Conservation (phyloP, 1,140 invertebrate genomes). For the Drosophila pruinosa region DNA sequence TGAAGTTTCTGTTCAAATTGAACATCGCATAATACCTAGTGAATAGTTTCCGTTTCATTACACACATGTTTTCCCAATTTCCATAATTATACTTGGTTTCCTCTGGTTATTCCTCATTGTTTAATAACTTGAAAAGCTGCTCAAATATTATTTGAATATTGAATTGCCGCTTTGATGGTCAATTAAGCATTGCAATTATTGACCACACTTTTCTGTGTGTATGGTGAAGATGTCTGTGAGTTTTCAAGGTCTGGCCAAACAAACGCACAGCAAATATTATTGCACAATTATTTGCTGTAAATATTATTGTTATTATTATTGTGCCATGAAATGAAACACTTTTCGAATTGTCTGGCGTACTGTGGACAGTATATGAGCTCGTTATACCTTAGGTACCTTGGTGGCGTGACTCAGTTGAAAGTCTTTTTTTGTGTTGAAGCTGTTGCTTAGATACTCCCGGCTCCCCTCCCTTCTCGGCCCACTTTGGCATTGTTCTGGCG, state of each 20-base stretch:
- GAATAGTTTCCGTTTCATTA: neutral
- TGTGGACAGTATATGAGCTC: too few relatives aligned
- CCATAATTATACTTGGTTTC: neutral
- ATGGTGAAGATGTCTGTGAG: conserved; percentile 3
- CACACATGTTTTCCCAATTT: too few relatives aligned
- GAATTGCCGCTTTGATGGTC: conserved; percentile 29
- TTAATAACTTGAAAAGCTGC: neutral
- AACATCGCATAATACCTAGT: too few relatives aligned
- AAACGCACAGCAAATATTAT: conserved; percentile 38
- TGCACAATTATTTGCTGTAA: conserved; percentile 64
- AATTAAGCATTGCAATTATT: conserved; percentile 56
- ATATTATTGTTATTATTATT: conserved; percentile 41
- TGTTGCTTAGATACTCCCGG: neutral
- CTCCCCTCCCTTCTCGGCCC: conserved; percentile 2
- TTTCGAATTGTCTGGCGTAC: neutral
- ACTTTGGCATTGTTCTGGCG: conserved; percentile 47
- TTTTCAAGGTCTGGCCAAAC: conserved; percentile 30
- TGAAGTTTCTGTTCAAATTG: too few relatives aligned
- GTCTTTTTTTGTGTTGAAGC: conserved; percentile 4
- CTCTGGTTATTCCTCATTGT: neutral
- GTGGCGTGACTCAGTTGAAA: conserved; percentile 27
- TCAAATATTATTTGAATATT: conserved; percentile 10
- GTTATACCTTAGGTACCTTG: neutral
- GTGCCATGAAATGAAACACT: conserved; percentile 53
- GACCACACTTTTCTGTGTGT: conserved; percentile 6